phyloP scores from a whole-genome alignment of 2,797 vertebrate genomes.

The Podargus strigoides region DNA sequence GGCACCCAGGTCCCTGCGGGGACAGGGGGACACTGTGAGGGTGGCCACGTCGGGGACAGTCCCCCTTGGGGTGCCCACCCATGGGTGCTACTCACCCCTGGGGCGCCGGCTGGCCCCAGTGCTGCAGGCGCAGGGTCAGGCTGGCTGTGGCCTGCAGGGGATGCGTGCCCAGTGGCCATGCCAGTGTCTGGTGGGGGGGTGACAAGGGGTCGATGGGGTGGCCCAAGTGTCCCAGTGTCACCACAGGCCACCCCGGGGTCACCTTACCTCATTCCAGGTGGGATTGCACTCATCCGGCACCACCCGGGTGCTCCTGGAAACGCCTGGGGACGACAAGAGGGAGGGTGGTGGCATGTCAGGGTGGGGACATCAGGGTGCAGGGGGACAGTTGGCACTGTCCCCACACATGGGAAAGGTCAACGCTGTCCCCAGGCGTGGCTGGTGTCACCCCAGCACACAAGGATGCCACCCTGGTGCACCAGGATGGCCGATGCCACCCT shows the following conservation, averaged over 20 bases:
- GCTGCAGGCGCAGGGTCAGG: neutral
- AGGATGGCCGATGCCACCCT: neutral
- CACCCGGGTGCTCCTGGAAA: constrained; percentile 22
- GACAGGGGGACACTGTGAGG: neutral
- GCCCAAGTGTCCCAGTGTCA: fast-evolving
- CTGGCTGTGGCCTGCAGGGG: neutral
- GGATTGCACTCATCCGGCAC: neutral
- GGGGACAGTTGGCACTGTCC: neutral
- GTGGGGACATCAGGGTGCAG: neutral
- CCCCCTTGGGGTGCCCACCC: neutral
- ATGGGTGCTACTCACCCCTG: neutral
- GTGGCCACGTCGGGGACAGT: fast-evolving
- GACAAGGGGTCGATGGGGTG: neutral
- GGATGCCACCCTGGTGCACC: neutral
- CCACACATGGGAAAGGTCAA: fast-evolving
- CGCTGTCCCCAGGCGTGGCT: fast-evolving
- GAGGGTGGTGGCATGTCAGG: neutral
- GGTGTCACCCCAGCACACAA: fast-evolving
- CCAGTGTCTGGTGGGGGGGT: neutral
- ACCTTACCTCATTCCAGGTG: constrained; percentile 18
- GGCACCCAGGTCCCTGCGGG: neutral
- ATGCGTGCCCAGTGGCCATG: neutral
- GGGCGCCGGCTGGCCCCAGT: neutral
- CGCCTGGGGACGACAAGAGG: neutral
- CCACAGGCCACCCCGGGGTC: fast-evolving